Conservation (phyloP, 2,888 invertebrate genomes). For the Hanleya hanleyi region DNA sequence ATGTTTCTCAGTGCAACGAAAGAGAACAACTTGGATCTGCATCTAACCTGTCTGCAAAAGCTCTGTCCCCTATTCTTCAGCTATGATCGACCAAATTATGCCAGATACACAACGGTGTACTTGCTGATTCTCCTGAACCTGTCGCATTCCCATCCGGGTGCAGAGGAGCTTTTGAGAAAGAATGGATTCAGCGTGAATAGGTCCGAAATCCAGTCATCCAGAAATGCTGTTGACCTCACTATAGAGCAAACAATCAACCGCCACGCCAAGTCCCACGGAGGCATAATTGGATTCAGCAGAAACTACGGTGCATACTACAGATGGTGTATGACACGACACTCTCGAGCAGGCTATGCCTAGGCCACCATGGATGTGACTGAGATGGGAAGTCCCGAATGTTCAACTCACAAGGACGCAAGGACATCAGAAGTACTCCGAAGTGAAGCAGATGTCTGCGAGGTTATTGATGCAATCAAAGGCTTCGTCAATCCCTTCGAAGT, state of each 20-base stretch:
- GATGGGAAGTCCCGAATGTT: conserved; percentile 16
- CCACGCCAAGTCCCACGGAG: conserved; percentile 33
- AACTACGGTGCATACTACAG: conserved; percentile 31
- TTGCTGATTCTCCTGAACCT: conserved; percentile 26
- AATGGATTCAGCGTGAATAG: conserved; percentile 35
- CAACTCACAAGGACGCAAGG: conserved; percentile 23
- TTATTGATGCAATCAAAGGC: conserved; percentile 5
- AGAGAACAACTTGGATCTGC: conserved; percentile 29
- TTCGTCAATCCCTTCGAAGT: conserved; percentile 30
- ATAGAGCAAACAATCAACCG: conserved; percentile 40
- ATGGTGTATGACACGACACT: conserved; percentile 30
- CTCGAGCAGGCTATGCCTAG: conserved; percentile 24
- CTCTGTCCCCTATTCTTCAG: conserved; percentile 31
- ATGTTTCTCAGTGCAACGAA: conserved; percentile 26
- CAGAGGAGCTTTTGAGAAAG: conserved; percentile 14
- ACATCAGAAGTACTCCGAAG: conserved; percentile 12
- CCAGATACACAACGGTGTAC: conserved; percentile 30
- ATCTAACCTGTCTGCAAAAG: conserved; percentile 19
- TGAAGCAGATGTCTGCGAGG: conserved; percentile 25
- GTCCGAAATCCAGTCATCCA: conserved; percentile 20
- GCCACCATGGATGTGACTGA: conserved; percentile 16
- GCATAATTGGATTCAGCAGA: conserved; percentile 33
- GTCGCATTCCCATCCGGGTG: conserved; percentile 27
- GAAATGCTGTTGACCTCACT: conserved; percentile 37
- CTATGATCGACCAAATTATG: conserved; percentile 27